phyloP scores from a whole-genome alignment of 2,888 invertebrate species.

The Caenorhabditis wallacei region DNA sequence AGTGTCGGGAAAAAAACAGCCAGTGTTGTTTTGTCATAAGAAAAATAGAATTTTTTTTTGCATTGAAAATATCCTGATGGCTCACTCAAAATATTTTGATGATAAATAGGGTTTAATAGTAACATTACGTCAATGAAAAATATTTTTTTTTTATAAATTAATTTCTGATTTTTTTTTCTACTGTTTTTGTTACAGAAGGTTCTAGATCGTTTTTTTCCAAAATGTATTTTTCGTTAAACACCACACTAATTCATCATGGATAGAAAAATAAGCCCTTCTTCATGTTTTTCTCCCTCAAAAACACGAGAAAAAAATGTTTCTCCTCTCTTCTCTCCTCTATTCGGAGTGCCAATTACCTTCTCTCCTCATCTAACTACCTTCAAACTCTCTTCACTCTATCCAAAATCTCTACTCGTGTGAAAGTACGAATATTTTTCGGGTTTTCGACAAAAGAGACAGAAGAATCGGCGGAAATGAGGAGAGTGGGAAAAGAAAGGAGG shows the following conservation, averaged over 20 bases:
- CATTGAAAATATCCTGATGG: too few relatives aligned
- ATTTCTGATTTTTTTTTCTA: too few relatives aligned
- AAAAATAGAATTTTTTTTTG: too few relatives aligned
- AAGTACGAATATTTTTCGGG: conserved; percentile 33
- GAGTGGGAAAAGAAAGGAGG: background rate
- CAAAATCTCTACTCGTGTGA: conserved; percentile 35
- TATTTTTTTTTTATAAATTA: too few relatives aligned
- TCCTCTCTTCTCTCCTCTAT: conserved; percentile 1
- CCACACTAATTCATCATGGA: too few relatives aligned
- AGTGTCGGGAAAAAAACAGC: too few relatives aligned
- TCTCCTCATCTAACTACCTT: too few relatives aligned
- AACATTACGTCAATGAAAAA: background rate
- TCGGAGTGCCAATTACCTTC: conserved; percentile 35
- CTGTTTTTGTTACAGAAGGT: too few relatives aligned
- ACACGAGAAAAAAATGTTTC: background rate
- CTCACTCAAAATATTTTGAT: background rate
- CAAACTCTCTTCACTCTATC: background rate
- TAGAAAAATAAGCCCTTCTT: too few relatives aligned
- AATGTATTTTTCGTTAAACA: too few relatives aligned
- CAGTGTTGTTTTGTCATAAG: too few relatives aligned
- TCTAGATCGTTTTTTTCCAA: too few relatives aligned
- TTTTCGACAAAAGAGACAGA: conserved; percentile 31
- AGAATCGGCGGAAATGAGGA: conserved; percentile 5
- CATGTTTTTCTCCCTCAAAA: background rate
- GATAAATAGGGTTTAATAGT: background rate